Percentiles rank a stretch among this genome's conserved stretches.
Evolutionary conservation across 2,113 vertebrate genomes (phyloP).

Genomic region (Anguilla rostrata): DNA sequence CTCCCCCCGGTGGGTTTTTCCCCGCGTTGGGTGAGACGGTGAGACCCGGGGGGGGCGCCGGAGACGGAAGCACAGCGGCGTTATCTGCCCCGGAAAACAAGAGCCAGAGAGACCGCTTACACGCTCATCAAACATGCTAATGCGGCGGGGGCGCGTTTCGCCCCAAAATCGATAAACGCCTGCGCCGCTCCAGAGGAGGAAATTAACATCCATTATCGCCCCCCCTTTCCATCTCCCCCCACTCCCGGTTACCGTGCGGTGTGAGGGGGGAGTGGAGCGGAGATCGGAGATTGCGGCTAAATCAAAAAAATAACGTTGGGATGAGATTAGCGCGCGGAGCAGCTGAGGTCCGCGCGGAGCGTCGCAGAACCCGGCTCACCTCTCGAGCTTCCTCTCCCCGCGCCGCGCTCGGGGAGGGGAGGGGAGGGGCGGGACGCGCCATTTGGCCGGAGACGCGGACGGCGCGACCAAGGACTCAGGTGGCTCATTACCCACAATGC

Average conservation of each 20-base stretch:
- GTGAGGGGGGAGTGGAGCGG: neutral
- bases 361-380: neutral
- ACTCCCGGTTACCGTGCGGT: neutral
- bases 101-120: neutral
- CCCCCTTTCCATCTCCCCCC: neutral
- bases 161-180: neutral
- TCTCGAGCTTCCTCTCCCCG: neutral
- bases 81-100: neutral
- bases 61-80: neutral
- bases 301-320: neutral
- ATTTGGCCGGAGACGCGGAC: neutral
- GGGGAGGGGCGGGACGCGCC: neutral
- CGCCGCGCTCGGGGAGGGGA: too few relatives aligned
- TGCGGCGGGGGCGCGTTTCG: neutral
- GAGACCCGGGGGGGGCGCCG: too few relatives aligned
- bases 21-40: too few relatives aligned
- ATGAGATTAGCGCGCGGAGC: neutral
- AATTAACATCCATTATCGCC: neutral
- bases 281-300: neutral
- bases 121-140: neutral
- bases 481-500: constrained; percentile 6
- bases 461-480: neutral
- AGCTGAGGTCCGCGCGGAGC: neutral
- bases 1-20: too few relatives aligned
- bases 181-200: neutral